These are phyloP conservation scores for Harpagifer antarcticus DNA, from an alignment of 2,797 vertebrate species.

Conservation along the genomic window DNA sequence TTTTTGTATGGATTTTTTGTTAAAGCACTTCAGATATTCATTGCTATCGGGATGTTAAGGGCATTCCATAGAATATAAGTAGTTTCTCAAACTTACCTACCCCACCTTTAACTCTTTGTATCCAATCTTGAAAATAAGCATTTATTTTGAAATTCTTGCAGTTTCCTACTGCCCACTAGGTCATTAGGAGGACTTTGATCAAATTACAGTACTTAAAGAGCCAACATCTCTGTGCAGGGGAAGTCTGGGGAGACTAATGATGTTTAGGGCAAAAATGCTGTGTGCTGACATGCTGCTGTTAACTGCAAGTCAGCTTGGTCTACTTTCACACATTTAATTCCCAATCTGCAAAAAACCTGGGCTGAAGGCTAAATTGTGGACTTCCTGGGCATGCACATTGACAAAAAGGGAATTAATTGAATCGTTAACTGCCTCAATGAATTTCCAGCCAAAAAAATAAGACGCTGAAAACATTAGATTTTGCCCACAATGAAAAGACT, in stretches of 20 bases:
- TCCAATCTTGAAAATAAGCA: constrained; percentile 20
- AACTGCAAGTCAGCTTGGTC: constrained; percentile 28
- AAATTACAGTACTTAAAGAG: constrained; percentile 10
- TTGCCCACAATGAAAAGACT: no score
- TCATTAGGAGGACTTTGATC: constrained; percentile 16
- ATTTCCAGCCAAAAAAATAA: background rate
- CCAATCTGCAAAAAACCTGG: background rate
- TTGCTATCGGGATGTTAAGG: no score
- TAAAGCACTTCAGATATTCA: no score
- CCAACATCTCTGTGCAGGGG: background rate
- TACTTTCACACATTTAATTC: constrained; percentile 15
- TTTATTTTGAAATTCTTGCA: constrained; percentile 3
- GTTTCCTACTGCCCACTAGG: background rate
- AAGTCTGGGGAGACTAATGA: constrained; percentile 22
- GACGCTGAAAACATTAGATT: no score
- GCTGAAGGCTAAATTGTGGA: background rate
- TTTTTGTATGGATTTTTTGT: no score
- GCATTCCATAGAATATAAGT: no score
- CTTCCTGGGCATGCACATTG: background rate
- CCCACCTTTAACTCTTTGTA: background rate
- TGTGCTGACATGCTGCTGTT: constrained; percentile 25
- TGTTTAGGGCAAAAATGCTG: constrained; percentile 11
- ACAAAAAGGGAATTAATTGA: background rate
- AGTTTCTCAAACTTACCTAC: no score
- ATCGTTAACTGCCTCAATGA: background rate